These are phyloP conservation scores for Melanerpes aurifrons DNA, from an alignment of 2,113 vertebrate genomes.

Conservation along the genomic window DNA sequence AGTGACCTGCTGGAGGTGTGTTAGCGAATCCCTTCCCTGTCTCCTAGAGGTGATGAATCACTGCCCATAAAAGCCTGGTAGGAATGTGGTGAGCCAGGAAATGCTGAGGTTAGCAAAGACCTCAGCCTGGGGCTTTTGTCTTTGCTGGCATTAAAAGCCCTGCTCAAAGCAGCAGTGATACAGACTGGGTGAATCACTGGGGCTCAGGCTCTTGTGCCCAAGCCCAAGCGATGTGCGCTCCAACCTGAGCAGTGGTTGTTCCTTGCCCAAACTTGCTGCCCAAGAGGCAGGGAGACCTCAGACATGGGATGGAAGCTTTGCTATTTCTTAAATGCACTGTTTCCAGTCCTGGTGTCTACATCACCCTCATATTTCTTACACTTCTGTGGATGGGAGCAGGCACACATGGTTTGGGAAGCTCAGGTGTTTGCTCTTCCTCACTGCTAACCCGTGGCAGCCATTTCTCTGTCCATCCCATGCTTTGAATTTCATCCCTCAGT, in stretches of 20 bases:
- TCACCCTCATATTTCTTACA: background rate
- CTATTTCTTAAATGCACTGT: background rate
- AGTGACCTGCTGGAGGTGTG: background rate
- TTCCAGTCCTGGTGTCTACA: background rate
- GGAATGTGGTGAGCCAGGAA: background rate
- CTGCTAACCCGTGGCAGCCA: background rate
- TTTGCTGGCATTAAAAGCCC: conserved; percentile 14
- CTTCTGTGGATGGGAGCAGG: background rate
- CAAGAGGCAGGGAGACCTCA: background rate
- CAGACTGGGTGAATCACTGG: background rate
- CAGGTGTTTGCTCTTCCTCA: background rate
- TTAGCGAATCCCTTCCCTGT: background rate
- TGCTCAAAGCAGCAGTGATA: background rate
- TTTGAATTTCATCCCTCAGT: background rate
- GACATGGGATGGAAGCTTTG: background rate
- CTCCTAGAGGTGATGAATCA: conserved; percentile 15
- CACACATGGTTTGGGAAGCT: background rate
- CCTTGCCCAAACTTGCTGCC: conserved; percentile 18
- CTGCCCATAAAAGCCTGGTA: conserved; percentile 18
- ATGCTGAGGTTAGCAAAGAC: background rate
- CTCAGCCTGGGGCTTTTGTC: background rate
- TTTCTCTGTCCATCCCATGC: background rate
- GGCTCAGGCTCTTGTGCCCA: background rate
- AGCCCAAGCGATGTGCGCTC: background rate
- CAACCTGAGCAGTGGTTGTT: background rate